Base-by-base conservation (phyloP, 2,113 vertebrate genomes). In the Hipposideros armiger region DNA sequence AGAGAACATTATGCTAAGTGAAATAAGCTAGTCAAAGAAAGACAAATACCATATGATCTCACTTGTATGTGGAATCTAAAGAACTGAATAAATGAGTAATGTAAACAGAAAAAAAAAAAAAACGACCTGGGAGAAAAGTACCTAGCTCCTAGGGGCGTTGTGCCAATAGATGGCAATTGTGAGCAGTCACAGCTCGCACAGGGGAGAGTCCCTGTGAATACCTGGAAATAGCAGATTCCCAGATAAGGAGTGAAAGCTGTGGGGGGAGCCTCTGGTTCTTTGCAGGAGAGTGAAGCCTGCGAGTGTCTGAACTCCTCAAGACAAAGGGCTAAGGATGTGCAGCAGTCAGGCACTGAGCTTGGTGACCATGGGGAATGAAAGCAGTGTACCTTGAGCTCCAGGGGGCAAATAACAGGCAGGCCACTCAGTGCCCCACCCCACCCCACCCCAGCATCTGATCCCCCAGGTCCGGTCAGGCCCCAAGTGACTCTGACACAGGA, bases 391-490 rank as follows among this genome's bases (percentile, higher is more conserved):
- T 50, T 26, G 56, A 66, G 70, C 26, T 50, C 70, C 54, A 11
- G 30, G 8, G 22, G 52, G 19, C 30, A 1, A 0, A 9, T 22
- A 66, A 1, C 7, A 5, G 50, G 17, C 36, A 26, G 32, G 32
- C 17, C 6, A 4, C 77, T 58, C 7, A 7, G 47, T 28, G 1
- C 22, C 5, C n/a, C 36, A 36, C 36, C 26, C 16, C 16, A 30
- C n/a, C 14, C 7, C 16, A 7, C n/a, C 62, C 36, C 16, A 47
- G 30, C 42, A 30, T 45, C 78, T 81, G 45, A 92, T 15, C 67
- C 28, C 42, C 17, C 30, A 19, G 32, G 45, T 15, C 56, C 2
- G 26, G 36, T 17, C 47, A 73, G 69, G 40, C 9, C 54, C n/a
- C 52, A 16, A 5, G 24, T 8, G 42, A 16, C 17, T 56, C 60